A percentile compares a stretch with the other conserved stretches of the same genome.
Conservation (phyloP, 2,888 invertebrate genomes). For the Perizoma affinitatum region DNA sequence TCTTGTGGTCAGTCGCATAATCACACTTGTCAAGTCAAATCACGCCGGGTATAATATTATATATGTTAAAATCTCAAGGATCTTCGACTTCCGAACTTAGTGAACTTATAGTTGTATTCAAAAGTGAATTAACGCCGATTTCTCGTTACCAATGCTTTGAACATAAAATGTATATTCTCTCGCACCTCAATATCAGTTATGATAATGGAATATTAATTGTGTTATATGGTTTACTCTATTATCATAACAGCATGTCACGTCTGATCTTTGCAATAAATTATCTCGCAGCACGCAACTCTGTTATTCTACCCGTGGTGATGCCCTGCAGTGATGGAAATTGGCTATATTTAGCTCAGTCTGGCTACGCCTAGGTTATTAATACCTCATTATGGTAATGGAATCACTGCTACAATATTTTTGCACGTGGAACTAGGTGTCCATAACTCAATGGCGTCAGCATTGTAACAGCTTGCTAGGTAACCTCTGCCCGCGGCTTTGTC, state of each 20-base stretch:
- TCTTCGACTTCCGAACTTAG: no score
- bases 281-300: conserved; percentile 1
- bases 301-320: not conserved
- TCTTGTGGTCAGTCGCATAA: no score
- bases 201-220: no score
- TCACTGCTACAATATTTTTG: not conserved
- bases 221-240: not conserved
- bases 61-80: no score
- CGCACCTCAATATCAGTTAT: not conserved
- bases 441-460: no score
- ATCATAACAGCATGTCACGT: not conserved
- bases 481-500: no score
- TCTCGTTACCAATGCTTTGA: not conserved
- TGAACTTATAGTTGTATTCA: no score
- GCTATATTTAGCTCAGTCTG: conserved; percentile 14
- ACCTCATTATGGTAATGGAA: conserved; percentile 21
- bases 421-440: not conserved
- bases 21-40: no score
- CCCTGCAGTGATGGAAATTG: not conserved
- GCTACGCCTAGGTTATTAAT: conserved; percentile 18
- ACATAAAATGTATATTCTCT: not conserved
- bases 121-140: no score
- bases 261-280: not conserved
- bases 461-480: no score
- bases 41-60: no score